Percentiles rank a stretch among this genome's conserved stretches.
These are phyloP conservation scores for Cromileptes altivelis DNA, from an alignment of 2,113 vertebrate species.

Conservation along the genomic window DNA sequence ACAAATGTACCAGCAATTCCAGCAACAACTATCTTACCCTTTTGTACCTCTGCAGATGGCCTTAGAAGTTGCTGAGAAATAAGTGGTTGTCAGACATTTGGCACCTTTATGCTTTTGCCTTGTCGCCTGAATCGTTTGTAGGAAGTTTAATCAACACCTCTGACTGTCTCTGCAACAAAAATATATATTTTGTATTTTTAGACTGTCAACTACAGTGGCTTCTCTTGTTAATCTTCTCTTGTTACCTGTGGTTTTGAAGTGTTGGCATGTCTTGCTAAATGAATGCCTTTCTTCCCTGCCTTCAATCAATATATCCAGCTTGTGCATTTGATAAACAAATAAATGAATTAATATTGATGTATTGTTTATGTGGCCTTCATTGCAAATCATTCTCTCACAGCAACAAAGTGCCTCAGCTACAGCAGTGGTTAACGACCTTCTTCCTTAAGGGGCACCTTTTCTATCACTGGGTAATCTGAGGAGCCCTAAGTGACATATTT, in stretches of 20 bases:
- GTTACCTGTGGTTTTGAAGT: background rate
- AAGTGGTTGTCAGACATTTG: background rate
- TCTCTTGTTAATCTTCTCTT: background rate
- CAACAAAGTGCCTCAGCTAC: background rate
- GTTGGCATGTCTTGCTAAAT: slow-evolving; percentile 12
- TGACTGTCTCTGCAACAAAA: background rate
- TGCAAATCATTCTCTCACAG: background rate
- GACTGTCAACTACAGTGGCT: background rate
- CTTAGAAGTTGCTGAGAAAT: background rate
- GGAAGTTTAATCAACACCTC: slow-evolving; percentile 15
- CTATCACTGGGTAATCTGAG: too few relatives aligned
- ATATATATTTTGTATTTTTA: background rate
- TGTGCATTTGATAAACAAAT: slow-evolving; percentile 63
- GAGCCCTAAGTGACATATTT: too few relatives aligned
- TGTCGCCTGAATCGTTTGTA: background rate
- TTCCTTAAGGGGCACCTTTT: too few relatives aligned
- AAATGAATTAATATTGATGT: slow-evolving; percentile 38
- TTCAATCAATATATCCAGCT: slow-evolving; percentile 42
- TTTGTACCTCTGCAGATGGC: background rate
- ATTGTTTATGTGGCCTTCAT: background rate
- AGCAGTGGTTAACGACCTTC: background rate
- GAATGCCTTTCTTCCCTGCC: slow-evolving; percentile 1
- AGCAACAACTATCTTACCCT: background rate
- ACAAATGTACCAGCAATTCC: background rate
- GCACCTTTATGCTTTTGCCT: background rate